phyloP scores from a whole-genome alignment of 2,888 invertebrate genomes.

The Scelioninae gen. 2 region DNA sequence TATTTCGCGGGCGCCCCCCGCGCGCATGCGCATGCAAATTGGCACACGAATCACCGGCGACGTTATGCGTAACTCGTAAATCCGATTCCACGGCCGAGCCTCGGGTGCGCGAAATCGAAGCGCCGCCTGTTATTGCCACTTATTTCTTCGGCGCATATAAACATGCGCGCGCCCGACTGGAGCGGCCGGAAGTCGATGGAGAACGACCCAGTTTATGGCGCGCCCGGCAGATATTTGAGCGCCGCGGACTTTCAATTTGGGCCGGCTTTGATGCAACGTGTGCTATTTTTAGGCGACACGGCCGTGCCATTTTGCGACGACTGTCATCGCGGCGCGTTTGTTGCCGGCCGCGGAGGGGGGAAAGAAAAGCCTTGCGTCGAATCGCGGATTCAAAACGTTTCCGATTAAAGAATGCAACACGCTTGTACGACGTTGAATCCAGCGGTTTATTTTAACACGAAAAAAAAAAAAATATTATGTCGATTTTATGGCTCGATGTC shows the following conservation, averaged over 20 bases:
- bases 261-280: conserved; percentile 30
- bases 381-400: too few species aligned
- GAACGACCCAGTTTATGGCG: conserved; percentile 56
- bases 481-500: too few species aligned
- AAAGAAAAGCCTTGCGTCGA: too few species aligned
- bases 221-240: conserved; percentile 52
- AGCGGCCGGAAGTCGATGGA: conserved; percentile 48
- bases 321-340: too few species aligned
- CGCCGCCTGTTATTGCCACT: conserved; percentile 46
- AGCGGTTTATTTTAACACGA: too few species aligned
- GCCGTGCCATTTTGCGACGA: too few species aligned
- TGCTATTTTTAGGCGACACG: conserved; percentile 22
- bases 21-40: conserved; percentile 16
- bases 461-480: too few species aligned
- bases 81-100: conserved; percentile 18
- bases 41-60: conserved; percentile 10
- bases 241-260: conserved; percentile 47
- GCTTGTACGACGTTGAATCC: too few species aligned
- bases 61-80: conserved; percentile 29
- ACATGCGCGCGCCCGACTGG: conserved; percentile 19
- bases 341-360: too few species aligned
- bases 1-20: too few species aligned
- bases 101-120: conserved; percentile 39
- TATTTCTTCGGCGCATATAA: conserved; percentile 36
- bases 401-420: too few species aligned